These are phyloP conservation scores for Sphaeridia pumilis DNA, from an alignment of 2,888 invertebrate genomes.

Conservation along the genomic window DNA sequence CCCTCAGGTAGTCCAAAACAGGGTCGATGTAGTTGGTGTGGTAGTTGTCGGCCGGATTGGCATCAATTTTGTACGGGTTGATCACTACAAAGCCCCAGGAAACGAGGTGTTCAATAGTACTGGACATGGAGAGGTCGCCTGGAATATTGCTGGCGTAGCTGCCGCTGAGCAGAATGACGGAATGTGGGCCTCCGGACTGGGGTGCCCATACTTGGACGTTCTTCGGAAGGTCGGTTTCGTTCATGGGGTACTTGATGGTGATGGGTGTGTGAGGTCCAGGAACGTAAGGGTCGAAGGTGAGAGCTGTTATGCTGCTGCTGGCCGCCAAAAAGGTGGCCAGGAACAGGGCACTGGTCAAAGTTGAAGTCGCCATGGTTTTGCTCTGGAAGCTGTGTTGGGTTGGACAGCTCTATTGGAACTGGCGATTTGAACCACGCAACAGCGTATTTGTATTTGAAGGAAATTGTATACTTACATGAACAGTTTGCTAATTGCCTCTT, in stretches of 20 bases:
- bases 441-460: no score
- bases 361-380: no score
- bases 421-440: no score
- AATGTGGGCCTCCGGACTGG: conserved; percentile 3
- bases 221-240: conserved; percentile 7
- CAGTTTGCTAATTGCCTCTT: no score
- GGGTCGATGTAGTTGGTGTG: conserved; percentile 22
- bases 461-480: no score
- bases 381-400: no score
- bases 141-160: conserved; percentile 16
- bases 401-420: no score
- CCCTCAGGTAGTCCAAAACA: conserved; percentile 14
- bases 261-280: conserved; percentile 13
- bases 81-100: conserved; percentile 22
- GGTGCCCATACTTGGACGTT: conserved; percentile 18
- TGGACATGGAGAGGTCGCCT: conserved; percentile 12
- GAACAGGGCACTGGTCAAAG: no score
- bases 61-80: conserved; percentile 22
- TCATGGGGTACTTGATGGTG: conserved; percentile 5
- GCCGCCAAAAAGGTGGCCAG: no score
- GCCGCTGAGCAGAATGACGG: conserved; percentile 19
- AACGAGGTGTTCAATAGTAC: conserved; percentile 17
- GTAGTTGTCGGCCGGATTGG: conserved; percentile 11
- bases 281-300: conserved; percentile 16
- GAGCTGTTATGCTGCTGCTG: no score